phyloP scores from a whole-genome alignment of 1,140 invertebrate genomes.

The Saxidomus purpurata region DNA sequence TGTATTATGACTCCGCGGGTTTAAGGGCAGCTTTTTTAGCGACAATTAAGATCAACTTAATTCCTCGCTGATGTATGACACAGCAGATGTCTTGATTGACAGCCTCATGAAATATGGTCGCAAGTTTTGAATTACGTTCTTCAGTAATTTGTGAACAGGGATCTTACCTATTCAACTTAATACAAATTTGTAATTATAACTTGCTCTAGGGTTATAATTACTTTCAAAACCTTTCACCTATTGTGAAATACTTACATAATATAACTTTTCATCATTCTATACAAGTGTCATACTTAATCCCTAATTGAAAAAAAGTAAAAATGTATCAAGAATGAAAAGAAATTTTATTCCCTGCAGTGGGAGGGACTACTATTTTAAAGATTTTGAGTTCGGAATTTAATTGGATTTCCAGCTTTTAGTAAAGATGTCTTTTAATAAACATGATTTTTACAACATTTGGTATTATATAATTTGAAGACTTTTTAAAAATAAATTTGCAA shows the following conservation, averaged over 20 bases:
- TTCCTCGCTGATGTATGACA: not conserved
- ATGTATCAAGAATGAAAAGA: slow-evolving; percentile 23
- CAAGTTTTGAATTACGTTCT: not conserved
- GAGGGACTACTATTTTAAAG: not conserved
- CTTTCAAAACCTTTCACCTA: slow-evolving; percentile 49
- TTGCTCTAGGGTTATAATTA: slow-evolving; percentile 53
- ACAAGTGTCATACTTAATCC: slow-evolving; percentile 60
- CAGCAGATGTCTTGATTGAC: slow-evolving; percentile 34
- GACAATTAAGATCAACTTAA: not conserved
- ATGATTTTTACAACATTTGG: not conserved
- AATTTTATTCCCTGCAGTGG: not conserved
- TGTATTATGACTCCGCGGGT: not conserved
- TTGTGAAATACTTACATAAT: slow-evolving; percentile 55
- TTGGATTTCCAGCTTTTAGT: not conserved
- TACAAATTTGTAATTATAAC: slow-evolving; percentile 36
- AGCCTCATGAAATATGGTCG: not conserved
- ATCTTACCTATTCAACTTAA: not conserved
- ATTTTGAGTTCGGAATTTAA: not conserved
- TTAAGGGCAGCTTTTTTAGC: not conserved
- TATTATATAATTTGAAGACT: too few relatives aligned
- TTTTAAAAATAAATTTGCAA: too few relatives aligned
- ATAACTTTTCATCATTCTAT: slow-evolving; percentile 35
- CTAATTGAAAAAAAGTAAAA: slow-evolving; percentile 34
- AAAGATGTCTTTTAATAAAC: not conserved
- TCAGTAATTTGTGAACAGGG: not conserved